These are phyloP conservation scores for Temnothorax rugatulus DNA, from an alignment of 2,888 invertebrate species.

Conservation along the genomic window DNA sequence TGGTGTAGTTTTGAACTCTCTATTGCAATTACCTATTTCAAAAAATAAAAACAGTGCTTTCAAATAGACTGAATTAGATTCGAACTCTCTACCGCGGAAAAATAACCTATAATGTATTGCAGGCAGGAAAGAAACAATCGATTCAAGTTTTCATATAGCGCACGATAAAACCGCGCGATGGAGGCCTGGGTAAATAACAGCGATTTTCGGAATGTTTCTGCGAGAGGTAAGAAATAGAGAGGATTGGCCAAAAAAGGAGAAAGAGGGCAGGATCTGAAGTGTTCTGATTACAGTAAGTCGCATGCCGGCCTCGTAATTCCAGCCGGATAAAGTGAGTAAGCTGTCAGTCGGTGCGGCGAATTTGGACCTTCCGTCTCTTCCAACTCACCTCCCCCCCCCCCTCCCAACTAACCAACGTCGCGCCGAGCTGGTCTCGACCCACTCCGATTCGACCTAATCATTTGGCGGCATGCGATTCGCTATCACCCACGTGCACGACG, in stretches of 20 bases:
- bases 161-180: conserved; percentile 61
- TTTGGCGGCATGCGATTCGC: conserved; percentile 71
- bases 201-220: conserved; percentile 61
- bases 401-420: conserved; percentile 13
- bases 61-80: too few species aligned
- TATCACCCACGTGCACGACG: conserved; percentile 13
- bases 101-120: background rate
- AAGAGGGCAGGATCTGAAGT: conserved; percentile 46
- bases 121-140: background rate
- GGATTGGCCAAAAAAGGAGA: background rate
- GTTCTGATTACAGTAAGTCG: conserved; percentile 65
- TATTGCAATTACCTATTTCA: background rate
- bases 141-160: background rate
- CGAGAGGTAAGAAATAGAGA: conserved; percentile 45
- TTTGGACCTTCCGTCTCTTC: conserved; percentile 57
- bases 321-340: conserved; percentile 74
- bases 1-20: background rate
- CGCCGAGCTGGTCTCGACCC: conserved; percentile 49
- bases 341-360: conserved; percentile 70
- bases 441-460: conserved; percentile 72
- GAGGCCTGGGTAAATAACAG: conserved; percentile 66
- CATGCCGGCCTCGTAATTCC: conserved; percentile 72
- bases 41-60: too few species aligned
- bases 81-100: too few species aligned
- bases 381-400: background rate